A percentile compares a stretch with the other conserved stretches of the same genome.
Conservation (phyloP, 1,140 invertebrate genomes). For the Micrasema longulum region DNA sequence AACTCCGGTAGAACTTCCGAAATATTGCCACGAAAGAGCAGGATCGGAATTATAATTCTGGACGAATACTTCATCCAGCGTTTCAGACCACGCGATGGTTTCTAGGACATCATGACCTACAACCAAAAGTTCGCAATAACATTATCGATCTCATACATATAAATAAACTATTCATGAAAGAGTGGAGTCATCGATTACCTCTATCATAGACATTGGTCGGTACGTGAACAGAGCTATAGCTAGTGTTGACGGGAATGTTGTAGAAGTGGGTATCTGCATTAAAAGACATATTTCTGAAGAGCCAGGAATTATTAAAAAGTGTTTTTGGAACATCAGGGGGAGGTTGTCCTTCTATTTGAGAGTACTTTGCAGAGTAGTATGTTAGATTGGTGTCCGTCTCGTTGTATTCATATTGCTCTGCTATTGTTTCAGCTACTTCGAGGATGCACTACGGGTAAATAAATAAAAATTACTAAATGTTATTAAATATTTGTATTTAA, state of each 20-base stretch:
- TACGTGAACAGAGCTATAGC: conserved; percentile 89
- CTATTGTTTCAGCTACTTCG: conserved; percentile 73
- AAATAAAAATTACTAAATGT: not conserved
- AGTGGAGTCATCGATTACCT: conserved; percentile 66
- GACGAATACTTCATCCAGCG: conserved; percentile 85
- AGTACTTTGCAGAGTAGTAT: conserved; percentile 82
- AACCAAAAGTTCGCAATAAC: conserved; percentile 49
- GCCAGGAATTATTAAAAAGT: conserved; percentile 58
- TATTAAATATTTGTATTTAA: too few species aligned
- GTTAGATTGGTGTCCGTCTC: conserved; percentile 63
- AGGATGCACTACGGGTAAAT: conserved; percentile 73
- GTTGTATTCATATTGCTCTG: conserved; percentile 71
- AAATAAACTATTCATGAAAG: conserved; percentile 5
- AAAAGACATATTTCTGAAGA: conserved; percentile 71
- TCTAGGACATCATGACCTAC: conserved; percentile 73
- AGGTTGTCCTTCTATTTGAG: conserved; percentile 61
- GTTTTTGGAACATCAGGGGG: conserved; percentile 56
- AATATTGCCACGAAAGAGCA: conserved; percentile 95
- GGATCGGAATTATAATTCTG: conserved; percentile 90
- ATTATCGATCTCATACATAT: too few species aligned
- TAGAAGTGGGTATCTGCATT: conserved; percentile 85
- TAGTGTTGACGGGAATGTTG: conserved; percentile 85
- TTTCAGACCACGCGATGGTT: conserved; percentile 88
- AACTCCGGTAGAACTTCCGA: conserved; percentile 93
- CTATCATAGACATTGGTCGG: conserved; percentile 93